Evolutionary conservation across 1,140 invertebrate species (phyloP), one percentile per base, ranked within the genome.

Genomic region (Heliothis subflexa): DNA sequence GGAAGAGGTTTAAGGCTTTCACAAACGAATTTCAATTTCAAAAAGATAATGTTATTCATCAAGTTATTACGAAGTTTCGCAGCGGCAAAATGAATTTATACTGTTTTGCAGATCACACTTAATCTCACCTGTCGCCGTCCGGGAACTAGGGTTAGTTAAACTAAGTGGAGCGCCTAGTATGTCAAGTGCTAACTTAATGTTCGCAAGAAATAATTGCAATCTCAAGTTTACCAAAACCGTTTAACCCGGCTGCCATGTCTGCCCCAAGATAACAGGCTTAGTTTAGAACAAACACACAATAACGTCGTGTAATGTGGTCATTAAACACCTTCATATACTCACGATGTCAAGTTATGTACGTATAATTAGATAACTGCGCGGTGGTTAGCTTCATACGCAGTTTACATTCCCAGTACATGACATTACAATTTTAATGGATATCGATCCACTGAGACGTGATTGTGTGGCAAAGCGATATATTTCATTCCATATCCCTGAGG

Each of bases 111-210:
- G 77, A 78, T 82, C 52, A 54, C 45, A 78, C 74, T 85, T 85
- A 85, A 86, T 80, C 80, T 81, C 64, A 83, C 82, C 80, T 86
- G 85, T 83, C 83, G 79, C 57, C 79, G 50, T 28, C 50, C 33
- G 33, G 45, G 54, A 75, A 68, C 49, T 49, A 66, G 78, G 74
- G 78, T 81, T 81, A 82, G 70, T 80, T 80, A 57, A 70, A 57
- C 79, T 78, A 85, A 81, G 75, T 82, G 70, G 78, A 64, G 77
- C 77, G 76, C 70, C 81, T 82, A 79, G 68, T 84, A 70, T 83
- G 79, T 81, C 78, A 81, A 81, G 73, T 74, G 78, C 78, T 81
- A 83, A 83, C 72, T 83, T 82, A 73, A 78, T 74, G 78, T 79
- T 59, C 59, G 52, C 59, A 52, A 74, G 71, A 80, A 84, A 84